Evolutionary conservation across 2,113 vertebrate genomes (phyloP).

Genomic region (Spea bombifrons): DNA sequence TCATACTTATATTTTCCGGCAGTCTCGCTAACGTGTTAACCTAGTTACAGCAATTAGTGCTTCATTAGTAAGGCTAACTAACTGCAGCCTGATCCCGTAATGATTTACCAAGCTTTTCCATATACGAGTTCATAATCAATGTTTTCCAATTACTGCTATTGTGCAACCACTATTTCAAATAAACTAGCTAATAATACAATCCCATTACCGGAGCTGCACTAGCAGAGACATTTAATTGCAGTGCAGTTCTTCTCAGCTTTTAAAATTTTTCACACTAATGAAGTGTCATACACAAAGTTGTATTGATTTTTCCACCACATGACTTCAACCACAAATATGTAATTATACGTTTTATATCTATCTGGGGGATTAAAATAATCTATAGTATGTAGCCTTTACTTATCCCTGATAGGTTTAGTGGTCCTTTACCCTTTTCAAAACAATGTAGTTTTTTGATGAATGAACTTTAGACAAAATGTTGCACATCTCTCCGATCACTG

Average conservation of each 20-base stretch:
- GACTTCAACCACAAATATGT: slow-evolving; percentile 99
- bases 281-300: slow-evolving; percentile 99
- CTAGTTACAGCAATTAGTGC: slow-evolving; percentile 99
- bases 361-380: slow-evolving; percentile 99
- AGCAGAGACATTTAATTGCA: slow-evolving; percentile 99
- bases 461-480: slow-evolving; percentile 99
- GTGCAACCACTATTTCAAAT: slow-evolving; percentile 99
- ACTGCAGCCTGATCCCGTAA: slow-evolving; percentile 97
- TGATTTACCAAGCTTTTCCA: slow-evolving; percentile 98
- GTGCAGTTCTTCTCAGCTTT: slow-evolving; percentile 95
- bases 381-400: slow-evolving; percentile 99
- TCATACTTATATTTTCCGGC: slow-evolving; percentile 80
- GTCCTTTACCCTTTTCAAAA: slow-evolving; percentile 99
- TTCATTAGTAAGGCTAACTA: slow-evolving; percentile 99
- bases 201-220: slow-evolving; percentile 95
- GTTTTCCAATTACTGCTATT: slow-evolving; percentile 99
- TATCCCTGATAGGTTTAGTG: slow-evolving; percentile 94
- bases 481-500: slow-evolving; percentile 83
- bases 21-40: slow-evolving; percentile 99
- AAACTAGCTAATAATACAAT: slow-evolving; percentile 99
- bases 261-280: slow-evolving; percentile 99
- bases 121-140: slow-evolving; percentile 99
- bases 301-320: slow-evolving; percentile 99
- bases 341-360: slow-evolving; percentile 99
- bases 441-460: slow-evolving; percentile 98